phyloP scores from a whole-genome alignment of 2,113 vertebrate species.

The Antigone vipio region DNA sequence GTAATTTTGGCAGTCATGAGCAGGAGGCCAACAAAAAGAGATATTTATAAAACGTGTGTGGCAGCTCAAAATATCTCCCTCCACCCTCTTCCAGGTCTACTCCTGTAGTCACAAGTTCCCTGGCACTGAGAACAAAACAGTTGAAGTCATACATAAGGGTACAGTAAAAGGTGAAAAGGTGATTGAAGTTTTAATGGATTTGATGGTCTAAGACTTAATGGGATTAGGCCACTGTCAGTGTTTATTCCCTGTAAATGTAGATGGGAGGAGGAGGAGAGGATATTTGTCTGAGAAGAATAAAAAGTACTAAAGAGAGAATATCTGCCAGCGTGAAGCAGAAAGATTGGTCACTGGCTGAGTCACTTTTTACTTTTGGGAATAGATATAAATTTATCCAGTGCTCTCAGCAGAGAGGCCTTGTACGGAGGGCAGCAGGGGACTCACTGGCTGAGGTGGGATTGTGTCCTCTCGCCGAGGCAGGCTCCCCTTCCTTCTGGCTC shows the following conservation, averaged over 20 bases:
- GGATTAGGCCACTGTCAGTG: background rate
- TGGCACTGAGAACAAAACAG: background rate
- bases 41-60: background rate
- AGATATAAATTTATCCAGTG: background rate
- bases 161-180: conserved; percentile 20
- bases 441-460: conserved; percentile 42
- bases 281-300: background rate
- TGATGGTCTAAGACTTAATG: background rate
- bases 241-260: background rate
- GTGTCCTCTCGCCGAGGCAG: background rate
- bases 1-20: background rate
- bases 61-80: conserved; percentile 14
- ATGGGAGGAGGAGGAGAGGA: background rate
- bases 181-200: conserved; percentile 18
- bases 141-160: background rate
- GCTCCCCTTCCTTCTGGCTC: background rate
- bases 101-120: background rate
- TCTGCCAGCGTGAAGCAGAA: background rate
- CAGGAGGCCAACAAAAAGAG: background rate
- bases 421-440: background rate
- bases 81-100: background rate
- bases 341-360: background rate
- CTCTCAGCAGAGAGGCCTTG: conserved; percentile 7
- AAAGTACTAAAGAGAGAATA: background rate
- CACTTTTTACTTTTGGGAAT: background rate